These are phyloP conservation scores for Epizoanthus illoricatus DNA, from an alignment of 92 coral and sea anemone genomes.

Conservation along the genomic window DNA sequence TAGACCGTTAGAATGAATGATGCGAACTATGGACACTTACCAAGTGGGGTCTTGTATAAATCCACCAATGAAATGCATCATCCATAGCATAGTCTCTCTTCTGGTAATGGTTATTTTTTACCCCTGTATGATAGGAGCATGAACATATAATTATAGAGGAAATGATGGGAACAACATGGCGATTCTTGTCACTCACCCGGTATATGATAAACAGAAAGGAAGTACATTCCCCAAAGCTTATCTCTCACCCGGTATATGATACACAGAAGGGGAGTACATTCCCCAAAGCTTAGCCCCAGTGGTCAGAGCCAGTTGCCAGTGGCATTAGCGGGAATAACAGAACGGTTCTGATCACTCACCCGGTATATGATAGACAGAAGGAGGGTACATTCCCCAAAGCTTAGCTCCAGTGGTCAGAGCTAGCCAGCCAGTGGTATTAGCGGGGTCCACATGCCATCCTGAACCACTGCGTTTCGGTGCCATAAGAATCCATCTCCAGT, in stretches of 20 bases:
- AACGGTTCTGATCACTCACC: constrained; percentile 35
- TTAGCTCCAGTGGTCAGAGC: constrained; percentile 77
- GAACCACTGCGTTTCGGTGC: constrained; percentile 86
- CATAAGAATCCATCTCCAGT: constrained; percentile 91
- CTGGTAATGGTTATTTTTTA: constrained; percentile 70
- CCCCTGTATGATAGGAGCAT: constrained; percentile 42
- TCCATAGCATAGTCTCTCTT: constrained; percentile 84
- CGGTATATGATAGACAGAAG: neutral
- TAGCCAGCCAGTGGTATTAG: constrained; percentile 86
- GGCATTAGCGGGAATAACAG: constrained; percentile 65
- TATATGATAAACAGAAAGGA: neutral
- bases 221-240: constrained; percentile 47
- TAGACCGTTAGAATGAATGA: too few relatives aligned
- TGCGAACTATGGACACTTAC: constrained; percentile 51
- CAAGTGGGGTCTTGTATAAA: constrained; percentile 76
- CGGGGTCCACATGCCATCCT: constrained; percentile 88
- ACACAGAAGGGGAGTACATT: constrained; percentile 65
- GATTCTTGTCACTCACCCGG: neutral
- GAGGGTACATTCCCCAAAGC: constrained; percentile 57
- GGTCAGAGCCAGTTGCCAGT: constrained; percentile 77
- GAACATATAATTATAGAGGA: neutral
- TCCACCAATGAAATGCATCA: constrained; percentile 86
- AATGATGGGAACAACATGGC: too few relatives aligned
- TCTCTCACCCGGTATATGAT: constrained; percentile 70
- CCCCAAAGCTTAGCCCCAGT: constrained; percentile 83